A percentile compares a stretch with the other conserved stretches of the same genome.
phyloP scores from a whole-genome alignment of 2,797 vertebrate genomes.

The Betta splendens region DNA sequence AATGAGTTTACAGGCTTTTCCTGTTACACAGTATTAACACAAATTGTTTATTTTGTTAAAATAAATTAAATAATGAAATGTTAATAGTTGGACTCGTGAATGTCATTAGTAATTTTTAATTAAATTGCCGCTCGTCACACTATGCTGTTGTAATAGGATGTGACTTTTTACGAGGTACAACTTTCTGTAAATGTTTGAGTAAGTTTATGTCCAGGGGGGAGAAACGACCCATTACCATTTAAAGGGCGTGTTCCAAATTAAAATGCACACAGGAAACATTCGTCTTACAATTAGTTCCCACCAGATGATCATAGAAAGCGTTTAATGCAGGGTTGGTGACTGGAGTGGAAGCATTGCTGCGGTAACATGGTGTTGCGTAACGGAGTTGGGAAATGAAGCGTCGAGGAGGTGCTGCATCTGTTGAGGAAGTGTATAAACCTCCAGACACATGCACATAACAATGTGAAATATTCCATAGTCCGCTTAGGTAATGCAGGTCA shows the following conservation, averaged over 20 bases:
- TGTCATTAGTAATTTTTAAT: constrained; percentile 11
- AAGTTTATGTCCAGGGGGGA: background rate
- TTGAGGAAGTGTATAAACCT: background rate
- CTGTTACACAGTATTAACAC: background rate
- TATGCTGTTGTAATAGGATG: background rate
- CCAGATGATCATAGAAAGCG: background rate
- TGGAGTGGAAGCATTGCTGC: background rate
- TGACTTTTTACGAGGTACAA: background rate
- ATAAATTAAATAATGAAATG: constrained; percentile 2
- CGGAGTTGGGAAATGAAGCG: background rate
- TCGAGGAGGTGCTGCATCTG: background rate
- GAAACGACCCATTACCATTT: too few species aligned
- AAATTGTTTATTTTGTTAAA: background rate
- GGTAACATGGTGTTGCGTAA: too few species aligned
- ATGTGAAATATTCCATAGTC: constrained; percentile 14
- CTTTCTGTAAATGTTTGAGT: background rate
- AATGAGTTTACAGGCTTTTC: constrained; percentile 10
- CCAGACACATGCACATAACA: background rate
- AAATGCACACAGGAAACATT: constrained; percentile 4
- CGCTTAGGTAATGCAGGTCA: constrained; percentile 63
- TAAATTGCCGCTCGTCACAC: background rate
- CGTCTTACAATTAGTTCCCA: background rate
- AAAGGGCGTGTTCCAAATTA: background rate
- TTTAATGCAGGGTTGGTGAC: background rate
- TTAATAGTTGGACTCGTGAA: constrained; percentile 6